These are phyloP conservation scores for Anableps anableps DNA, from an alignment of 2,797 vertebrate species.

Conservation along the genomic window DNA sequence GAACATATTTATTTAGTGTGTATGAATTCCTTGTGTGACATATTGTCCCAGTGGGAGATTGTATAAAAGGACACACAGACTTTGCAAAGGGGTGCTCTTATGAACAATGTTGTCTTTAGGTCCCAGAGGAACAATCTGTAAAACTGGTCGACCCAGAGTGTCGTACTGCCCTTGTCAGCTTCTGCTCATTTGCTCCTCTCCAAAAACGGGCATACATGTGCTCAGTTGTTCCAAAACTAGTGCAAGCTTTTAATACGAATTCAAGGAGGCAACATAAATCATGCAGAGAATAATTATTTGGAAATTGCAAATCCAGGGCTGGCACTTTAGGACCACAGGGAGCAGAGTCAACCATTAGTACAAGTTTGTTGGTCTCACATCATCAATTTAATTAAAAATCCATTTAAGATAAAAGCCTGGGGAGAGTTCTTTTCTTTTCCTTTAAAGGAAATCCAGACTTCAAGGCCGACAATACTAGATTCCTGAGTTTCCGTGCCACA, in stretches of 20 bases:
- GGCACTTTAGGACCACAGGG: conserved; percentile 70
- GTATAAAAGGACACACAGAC: conserved; percentile 54
- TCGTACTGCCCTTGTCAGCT: conserved; percentile 51
- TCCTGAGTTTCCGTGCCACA: conserved; percentile 35
- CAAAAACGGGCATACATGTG: neutral
- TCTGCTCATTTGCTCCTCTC: conserved; percentile 31
- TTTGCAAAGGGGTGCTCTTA: conserved; percentile 41
- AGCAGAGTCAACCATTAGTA: conserved; percentile 68
- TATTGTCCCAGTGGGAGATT: conserved; percentile 41
- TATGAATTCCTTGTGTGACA: conserved; percentile 20
- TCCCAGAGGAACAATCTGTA: conserved; percentile 55
- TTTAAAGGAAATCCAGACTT: conserved; percentile 52
- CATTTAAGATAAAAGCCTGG: conserved; percentile 66
- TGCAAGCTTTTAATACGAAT: conserved; percentile 54
- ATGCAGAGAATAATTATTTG: conserved; percentile 70
- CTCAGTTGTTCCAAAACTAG: conserved; percentile 43
- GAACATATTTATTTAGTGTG: conserved; percentile 5
- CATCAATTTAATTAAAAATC: conserved; percentile 81
- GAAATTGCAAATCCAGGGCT: conserved; percentile 65
- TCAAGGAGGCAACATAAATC: conserved; percentile 69
- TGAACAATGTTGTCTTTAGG: conserved; percentile 47
- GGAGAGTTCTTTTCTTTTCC: conserved; percentile 49
- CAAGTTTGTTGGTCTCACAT: conserved; percentile 76
- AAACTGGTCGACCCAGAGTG: conserved; percentile 30
- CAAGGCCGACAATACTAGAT: conserved; percentile 56